phyloP scores from a whole-genome alignment of 2,113 vertebrate genomes.

The Eurystomus gularis region DNA sequence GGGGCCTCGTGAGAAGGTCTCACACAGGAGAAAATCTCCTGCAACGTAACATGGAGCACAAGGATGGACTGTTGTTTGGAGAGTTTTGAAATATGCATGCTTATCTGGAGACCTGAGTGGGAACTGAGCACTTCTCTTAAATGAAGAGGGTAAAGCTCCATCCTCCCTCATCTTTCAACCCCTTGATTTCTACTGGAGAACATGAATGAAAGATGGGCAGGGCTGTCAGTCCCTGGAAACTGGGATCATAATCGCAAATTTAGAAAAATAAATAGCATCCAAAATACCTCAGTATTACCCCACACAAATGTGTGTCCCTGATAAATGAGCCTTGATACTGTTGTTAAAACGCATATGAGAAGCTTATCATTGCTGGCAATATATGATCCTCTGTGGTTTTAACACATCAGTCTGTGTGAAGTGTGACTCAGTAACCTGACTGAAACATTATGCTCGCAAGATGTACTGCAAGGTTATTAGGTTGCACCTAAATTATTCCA shows the following conservation, averaged over 20 bases:
- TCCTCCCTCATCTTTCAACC: background rate
- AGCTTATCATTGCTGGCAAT: background rate
- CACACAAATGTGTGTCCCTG: background rate
- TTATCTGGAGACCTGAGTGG: background rate
- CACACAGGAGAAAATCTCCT: background rate
- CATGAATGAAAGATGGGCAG: background rate
- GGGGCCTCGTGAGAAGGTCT: background rate
- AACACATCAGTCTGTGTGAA: accelerated
- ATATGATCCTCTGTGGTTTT: background rate
- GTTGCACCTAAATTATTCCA: background rate
- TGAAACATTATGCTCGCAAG: background rate
- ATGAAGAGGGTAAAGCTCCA: background rate
- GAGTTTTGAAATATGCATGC: background rate
- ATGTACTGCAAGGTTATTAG: background rate
- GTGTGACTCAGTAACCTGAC: background rate
- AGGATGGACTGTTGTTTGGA: background rate
- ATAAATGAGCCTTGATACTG: background rate
- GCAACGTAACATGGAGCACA: background rate
- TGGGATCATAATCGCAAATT: background rate
- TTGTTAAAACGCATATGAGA: background rate
- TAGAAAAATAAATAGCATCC: background rate
- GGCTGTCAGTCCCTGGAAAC: background rate
- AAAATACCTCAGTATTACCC: background rate
- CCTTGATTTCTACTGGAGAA: background rate
- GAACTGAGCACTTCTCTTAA: background rate